These are phyloP conservation scores for Pyrocephalus nanus DNA, from an alignment of 2,797 vertebrate genomes.

Conservation along the genomic window DNA sequence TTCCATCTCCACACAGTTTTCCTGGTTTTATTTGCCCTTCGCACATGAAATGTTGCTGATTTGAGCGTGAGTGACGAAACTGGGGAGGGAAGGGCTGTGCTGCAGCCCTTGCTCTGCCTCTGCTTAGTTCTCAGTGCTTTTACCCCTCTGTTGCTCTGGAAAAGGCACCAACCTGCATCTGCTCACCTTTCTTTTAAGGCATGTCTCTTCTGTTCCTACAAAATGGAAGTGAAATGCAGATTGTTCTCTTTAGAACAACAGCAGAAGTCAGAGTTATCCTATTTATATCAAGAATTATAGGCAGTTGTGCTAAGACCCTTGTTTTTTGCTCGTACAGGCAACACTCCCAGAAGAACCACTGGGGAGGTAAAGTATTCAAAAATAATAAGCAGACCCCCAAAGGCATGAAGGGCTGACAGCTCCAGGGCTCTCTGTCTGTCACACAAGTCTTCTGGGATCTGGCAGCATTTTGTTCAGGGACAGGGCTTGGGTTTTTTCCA, in stretches of 20 bases:
- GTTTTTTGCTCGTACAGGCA: neutral
- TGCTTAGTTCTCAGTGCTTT: neutral
- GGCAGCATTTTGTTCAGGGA: neutral
- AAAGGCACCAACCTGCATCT: neutral
- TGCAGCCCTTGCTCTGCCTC: neutral
- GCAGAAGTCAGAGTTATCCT: neutral
- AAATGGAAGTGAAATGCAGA: neutral
- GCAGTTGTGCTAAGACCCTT: neutral
- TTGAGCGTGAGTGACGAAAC: neutral
- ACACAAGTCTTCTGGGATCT: neutral
- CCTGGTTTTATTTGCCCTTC: conserved; percentile 49
- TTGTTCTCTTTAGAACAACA: neutral
- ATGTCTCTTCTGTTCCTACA: neutral
- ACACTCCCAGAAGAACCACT: neutral
- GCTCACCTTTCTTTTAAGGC: neutral
- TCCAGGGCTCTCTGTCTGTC: conserved; percentile 19
- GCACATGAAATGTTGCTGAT: neutral
- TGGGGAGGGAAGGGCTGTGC: neutral
- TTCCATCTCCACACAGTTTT: conserved; percentile 42
- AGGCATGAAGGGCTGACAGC: conserved; percentile 10
- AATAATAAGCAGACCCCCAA: conserved; percentile 28
- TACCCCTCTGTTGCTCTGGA: neutral
- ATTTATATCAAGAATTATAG: neutral
- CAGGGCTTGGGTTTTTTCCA: conserved; percentile 10
- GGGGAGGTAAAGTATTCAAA: conserved; percentile 2